Base-by-base conservation (phyloP, 2,888 invertebrate species). In the Acronicta aceris region DNA sequence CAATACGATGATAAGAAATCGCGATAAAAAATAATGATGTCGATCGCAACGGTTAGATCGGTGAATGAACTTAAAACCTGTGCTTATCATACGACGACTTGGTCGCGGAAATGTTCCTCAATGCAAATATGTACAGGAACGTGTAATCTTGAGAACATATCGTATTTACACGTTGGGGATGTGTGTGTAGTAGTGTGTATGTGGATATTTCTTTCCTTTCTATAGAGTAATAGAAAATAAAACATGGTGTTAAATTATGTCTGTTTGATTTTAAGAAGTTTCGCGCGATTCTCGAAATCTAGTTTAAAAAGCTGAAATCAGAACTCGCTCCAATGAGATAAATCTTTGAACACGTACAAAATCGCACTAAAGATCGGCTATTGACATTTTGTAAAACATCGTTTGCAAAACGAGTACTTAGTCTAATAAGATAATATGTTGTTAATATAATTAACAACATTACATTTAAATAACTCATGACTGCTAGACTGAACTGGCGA, bases 21-120 rank as follows among this genome's bases (percentile, higher is more conserved):
- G 57, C 73, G 71, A 81, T 65, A 55, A 71, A 59, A 68, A 46
- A 59, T 57, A 57, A 47, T 49, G 30, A 64, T 65, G 52, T 49
- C 65, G 53, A 78, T 73, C 61, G 51, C 59, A 49, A 57, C 72
- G 62, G 72, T 69, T 73, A 73, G 71, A 52, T 63, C 76, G 65
- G 90, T 90, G 85, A 90, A 87, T 81, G 88, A 91, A 87, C 90
- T 81, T 59, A 73, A 79, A 83, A 70, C 78, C 69, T 59, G 63
- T 47, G 78, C 81, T 90, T 90, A 91, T 91, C 90, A 88, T 86
- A 46, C 86, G 74, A 58, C 69, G 83, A 81, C 83, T 76, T 78
- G 58, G 70, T 78, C 74, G 81, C 79, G 83, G 82, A 87, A 87
- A 84, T 63, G 78, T 65, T 71, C 78, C 69, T 66, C 64, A 81